Conservation (phyloP, 2,797 vertebrate genomes). For the Phaenicophaeus curvirostris region DNA sequence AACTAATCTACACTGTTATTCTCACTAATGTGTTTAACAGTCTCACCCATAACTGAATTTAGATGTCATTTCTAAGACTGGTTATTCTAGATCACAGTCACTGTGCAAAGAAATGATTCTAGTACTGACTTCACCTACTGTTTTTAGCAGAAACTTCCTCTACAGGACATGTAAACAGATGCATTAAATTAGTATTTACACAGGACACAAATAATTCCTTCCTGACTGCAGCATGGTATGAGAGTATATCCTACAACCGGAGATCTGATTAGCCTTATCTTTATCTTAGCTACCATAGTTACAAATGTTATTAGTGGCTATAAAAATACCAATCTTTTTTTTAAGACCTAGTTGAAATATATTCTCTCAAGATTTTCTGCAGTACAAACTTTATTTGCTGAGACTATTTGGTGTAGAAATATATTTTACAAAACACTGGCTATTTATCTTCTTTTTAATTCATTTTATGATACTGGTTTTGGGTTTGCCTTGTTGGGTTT, state of each 20-base stretch:
- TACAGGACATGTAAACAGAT: not conserved
- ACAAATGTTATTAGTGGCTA: conserved; percentile 22
- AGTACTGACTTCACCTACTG: not conserved
- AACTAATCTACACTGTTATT: not conserved
- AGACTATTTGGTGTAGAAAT: not conserved
- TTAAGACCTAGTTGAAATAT: not conserved
- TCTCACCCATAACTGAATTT: conserved; percentile 10
- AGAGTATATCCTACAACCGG: not conserved
- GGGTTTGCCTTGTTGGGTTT: no score
- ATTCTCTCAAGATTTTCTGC: not conserved
- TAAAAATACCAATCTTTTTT: not conserved
- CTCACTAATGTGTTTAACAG: not conserved
- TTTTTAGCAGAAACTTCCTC: conserved; percentile 23
- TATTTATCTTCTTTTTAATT: not conserved
- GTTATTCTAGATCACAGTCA: not conserved
- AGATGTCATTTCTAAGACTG: not conserved
- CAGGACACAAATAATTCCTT: conserved; percentile 9
- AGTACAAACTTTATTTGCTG: not conserved
- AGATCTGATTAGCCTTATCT: conserved; percentile 5
- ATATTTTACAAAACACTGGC: not conserved
- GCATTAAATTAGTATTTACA: not conserved
- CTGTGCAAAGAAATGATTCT: not conserved
- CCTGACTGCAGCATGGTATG: not conserved
- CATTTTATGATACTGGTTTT: not conserved
- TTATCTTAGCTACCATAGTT: conserved; percentile 15